Evolutionary conservation across 2,113 vertebrate genomes (phyloP), one percentile per base, ranked within the genome.

Genomic region (Apteryx mantelli): DNA sequence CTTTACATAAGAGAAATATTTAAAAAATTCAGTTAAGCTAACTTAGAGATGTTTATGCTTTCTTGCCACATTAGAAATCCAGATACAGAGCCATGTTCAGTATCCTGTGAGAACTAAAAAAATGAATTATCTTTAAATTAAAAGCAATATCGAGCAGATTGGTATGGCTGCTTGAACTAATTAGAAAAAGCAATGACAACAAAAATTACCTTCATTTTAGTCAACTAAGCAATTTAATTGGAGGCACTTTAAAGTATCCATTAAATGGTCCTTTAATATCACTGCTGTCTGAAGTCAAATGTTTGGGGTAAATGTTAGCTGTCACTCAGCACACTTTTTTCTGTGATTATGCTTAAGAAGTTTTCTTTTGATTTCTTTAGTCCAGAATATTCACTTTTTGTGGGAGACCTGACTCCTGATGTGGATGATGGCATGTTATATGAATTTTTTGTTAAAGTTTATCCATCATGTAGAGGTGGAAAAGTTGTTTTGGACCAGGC

Each of bases 381-480:
- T 93, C 99, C 99, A 81, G 99, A 99, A 94, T 99, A 98, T 91
- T 99, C 99, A 61, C 98, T 99, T 78, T 99, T 99, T 96, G 99
- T 99, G 76, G 99, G 99, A 75, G 99, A 99, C 93, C 97, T 99
- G 66, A 99, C 99, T 64, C 98, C 99, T 7, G 99, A 99, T 3
- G 99, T 99, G 96, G 99, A 99, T 60, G 99, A 99, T 73, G 99
- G 99, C 76, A 99, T 99, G 99, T 98, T 99, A 53, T 99, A 99
- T 76, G 99, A 99, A 94, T 99, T 99, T 97, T 99, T 99, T 93
- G 99, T 99, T 97, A 99, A 99, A 97, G 99, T 99, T 63, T 99
- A 99, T 96, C 98, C 99, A 28, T 99, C 99, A 0, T 99, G 99
- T 97, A 98, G 99, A 63, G 99, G 99, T 73, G 99, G 99, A 38